These are phyloP conservation scores for Rhegmatorhina hoffmannsi DNA, from an alignment of 2,113 vertebrate species.

Conservation along the genomic window DNA sequence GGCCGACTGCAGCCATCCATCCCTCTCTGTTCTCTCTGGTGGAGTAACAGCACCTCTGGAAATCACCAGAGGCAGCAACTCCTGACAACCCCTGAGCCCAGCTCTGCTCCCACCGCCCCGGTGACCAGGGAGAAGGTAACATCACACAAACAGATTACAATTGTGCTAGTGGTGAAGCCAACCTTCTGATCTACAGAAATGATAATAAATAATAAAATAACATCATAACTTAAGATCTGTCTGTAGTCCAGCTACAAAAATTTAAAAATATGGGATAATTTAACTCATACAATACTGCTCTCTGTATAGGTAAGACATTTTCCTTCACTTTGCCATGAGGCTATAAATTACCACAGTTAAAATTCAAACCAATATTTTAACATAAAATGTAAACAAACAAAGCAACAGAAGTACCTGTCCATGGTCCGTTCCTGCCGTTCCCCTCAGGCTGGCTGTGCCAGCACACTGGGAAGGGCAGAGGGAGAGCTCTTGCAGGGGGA, in stretches of 20 bases:
- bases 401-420: conserved; percentile 69
- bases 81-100: conserved; percentile 26
- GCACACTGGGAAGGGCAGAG: conserved; percentile 5
- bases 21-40: neutral
- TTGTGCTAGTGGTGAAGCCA: conserved; percentile 82
- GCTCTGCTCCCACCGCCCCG: conserved; percentile 37
- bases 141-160: conserved; percentile 69
- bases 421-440: conserved; percentile 50
- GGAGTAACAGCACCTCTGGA: neutral
- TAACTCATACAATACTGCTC: conserved; percentile 87
- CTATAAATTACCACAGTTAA: conserved; percentile 80
- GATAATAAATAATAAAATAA: conserved; percentile 82
- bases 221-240: conserved; percentile 92
- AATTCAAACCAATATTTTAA: conserved; percentile 76
- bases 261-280: conserved; percentile 88
- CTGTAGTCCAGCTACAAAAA: conserved; percentile 99
- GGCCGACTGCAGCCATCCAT: neutral
- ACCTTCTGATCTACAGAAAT: conserved; percentile 84
- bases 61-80: neutral
- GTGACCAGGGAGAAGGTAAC: conserved; percentile 22
- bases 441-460: neutral
- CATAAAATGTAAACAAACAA: conserved; percentile 84
- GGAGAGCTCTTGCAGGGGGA: conserved; percentile 1
- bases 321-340: conserved; percentile 80
- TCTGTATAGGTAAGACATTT: conserved; percentile 81